A percentile compares a stretch with the other conserved stretches of the same genome.
These are phyloP conservation scores for Torymus texanus DNA, from an alignment of 2,888 invertebrate genomes.

Conservation along the genomic window DNA sequence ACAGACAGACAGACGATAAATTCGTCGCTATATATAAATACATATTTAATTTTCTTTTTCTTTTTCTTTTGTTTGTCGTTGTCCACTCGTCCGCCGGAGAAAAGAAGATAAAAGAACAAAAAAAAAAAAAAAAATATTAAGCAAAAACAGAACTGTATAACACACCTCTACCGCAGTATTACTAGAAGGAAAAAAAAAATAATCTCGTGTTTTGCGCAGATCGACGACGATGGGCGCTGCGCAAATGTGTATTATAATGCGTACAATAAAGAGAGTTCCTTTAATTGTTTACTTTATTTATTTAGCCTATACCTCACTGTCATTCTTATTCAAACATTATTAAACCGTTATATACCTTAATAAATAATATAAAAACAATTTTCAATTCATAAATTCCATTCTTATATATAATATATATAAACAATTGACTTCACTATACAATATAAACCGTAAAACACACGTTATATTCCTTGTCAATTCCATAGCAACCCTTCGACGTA, in stretches of 20 bases:
- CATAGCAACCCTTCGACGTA: constrained; percentile 12
- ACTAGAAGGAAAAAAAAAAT: constrained; percentile 64
- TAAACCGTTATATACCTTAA: too few relatives aligned
- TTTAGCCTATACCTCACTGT: too few relatives aligned
- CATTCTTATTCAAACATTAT: too few relatives aligned
- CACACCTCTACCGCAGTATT: constrained; percentile 72
- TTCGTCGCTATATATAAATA: constrained; percentile 58
- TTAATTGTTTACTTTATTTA: constrained; percentile 62
- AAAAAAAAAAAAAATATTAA: too few relatives aligned
- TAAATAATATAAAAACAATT: too few relatives aligned
- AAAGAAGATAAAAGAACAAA: too few relatives aligned
- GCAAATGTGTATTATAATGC: constrained; percentile 63
- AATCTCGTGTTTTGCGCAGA: constrained; percentile 51
- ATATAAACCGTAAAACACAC: too few relatives aligned
- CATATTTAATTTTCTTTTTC: not conserved
- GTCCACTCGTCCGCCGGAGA: constrained; percentile 39
- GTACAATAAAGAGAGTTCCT: constrained; percentile 73
- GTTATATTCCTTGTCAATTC: not conserved
- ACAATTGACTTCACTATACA: too few relatives aligned
- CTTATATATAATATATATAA: too few relatives aligned
- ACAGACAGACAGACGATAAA: too few relatives aligned
- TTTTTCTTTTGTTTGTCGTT: constrained; percentile 25
- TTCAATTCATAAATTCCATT: too few relatives aligned
- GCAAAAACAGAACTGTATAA: constrained; percentile 60
- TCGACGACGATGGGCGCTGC: constrained; percentile 53